phyloP scores from a whole-genome alignment of 2,113 vertebrate species.

The Alligator sinensis region DNA sequence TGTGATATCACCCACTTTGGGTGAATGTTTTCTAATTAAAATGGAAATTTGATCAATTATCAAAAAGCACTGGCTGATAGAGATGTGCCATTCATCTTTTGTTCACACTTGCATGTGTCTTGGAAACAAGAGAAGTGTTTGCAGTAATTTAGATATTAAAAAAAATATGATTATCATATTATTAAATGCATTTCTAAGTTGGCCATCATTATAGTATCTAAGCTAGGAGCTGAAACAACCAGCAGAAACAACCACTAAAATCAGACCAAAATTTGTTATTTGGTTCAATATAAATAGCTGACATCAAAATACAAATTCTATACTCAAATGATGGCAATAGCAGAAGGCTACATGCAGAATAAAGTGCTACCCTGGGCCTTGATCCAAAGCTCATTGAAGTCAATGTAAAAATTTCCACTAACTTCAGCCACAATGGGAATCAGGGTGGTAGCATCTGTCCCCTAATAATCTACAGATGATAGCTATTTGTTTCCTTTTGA shows the following conservation, averaged over 20 bases:
- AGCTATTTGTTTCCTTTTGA: no score
- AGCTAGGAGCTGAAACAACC: constrained; percentile 2
- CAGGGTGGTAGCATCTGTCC: no score
- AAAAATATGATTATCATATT: background rate
- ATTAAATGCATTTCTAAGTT: background rate
- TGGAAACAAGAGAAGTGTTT: constrained; percentile 25
- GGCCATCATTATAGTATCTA: background rate
- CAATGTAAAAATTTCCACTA: constrained; percentile 7
- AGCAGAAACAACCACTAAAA: background rate
- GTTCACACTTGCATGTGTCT: constrained; percentile 7
- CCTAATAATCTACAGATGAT: no score
- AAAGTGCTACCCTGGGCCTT: background rate
- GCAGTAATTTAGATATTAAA: constrained; percentile 40
- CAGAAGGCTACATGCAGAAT: constrained; percentile 24
- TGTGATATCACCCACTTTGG: constrained; percentile 49
- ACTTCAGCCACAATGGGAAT: no score
- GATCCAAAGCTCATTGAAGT: background rate
- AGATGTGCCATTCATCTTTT: constrained; percentile 50
- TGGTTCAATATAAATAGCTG: background rate
- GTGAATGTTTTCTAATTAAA: constrained; percentile 69
- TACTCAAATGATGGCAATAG: constrained; percentile 15
- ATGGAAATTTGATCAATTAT: constrained; percentile 74
- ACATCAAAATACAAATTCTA: background rate
- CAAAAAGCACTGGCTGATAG: constrained; percentile 48
- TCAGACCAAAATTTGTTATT: background rate